A percentile compares a stretch with the other conserved stretches of the same genome.
Conservation (phyloP, 2,888 invertebrate species). For the Latrodectus hesperus region DNA sequence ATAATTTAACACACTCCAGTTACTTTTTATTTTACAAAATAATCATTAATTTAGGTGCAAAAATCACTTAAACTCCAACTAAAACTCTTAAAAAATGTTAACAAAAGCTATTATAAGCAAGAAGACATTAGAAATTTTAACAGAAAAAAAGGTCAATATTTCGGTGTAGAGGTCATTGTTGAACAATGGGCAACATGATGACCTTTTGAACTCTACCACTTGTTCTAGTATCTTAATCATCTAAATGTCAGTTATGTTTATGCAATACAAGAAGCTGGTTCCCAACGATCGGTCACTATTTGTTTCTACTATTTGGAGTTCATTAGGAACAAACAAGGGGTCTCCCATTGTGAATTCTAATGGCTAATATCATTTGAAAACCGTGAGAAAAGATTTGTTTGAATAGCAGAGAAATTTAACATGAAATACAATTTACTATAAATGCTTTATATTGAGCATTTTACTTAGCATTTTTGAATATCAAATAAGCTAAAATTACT, state of each 20-base stretch:
- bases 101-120: slow-evolving; percentile 55
- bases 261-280: no score
- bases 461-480: no score
- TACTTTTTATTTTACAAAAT: no score
- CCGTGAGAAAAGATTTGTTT: no score
- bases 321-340: background rate
- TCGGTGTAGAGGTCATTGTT: slow-evolving; percentile 29
- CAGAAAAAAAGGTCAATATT: slow-evolving; percentile 43
- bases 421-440: no score
- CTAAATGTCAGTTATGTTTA: slow-evolving; percentile 8
- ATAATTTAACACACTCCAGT: no score
- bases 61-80: slow-evolving; percentile 37
- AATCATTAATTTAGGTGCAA: no score
- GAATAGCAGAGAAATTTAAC: no score
- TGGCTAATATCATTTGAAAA: no score
- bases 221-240: slow-evolving; percentile 50
- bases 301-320: no score
- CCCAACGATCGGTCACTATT: background rate
- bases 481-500: no score
- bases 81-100: slow-evolving; percentile 49
- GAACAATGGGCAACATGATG: slow-evolving; percentile 49
- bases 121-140: slow-evolving; percentile 31
- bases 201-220: slow-evolving; percentile 51
- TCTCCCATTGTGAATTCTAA: background rate
- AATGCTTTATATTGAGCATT: no score